A percentile compares a stretch with the other conserved stretches of the same genome.
Evolutionary conservation across 2,113 vertebrate genomes (phyloP).

Genomic region (Corapipo altera): DNA sequence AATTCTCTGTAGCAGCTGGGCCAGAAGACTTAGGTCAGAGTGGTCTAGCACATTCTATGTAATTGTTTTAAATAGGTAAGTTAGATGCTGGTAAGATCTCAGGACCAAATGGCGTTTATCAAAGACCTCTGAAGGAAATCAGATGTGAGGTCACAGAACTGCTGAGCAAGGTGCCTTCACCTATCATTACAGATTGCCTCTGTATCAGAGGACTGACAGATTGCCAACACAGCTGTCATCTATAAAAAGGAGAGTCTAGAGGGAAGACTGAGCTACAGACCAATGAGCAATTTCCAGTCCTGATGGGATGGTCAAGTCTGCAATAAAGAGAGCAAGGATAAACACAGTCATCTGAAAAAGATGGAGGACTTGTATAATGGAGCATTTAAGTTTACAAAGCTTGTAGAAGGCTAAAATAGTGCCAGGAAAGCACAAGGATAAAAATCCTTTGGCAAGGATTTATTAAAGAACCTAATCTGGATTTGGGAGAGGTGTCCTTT

Average conservation of each 20-base stretch:
- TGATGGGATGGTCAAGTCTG: neutral
- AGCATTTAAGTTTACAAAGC: neutral
- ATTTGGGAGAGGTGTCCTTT: neutral
- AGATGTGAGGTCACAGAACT: neutral
- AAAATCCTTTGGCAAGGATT: neutral
- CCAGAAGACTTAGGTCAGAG: neutral
- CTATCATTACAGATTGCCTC: neutral
- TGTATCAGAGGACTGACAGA: neutral
- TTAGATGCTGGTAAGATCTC: neutral
- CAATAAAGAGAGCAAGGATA: neutral
- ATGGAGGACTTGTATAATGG: neutral
- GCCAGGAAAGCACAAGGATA: neutral
- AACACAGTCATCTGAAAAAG: neutral
- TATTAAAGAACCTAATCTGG: neutral
- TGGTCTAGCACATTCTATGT: neutral
- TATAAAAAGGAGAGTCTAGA: neutral
- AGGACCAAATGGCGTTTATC: neutral
- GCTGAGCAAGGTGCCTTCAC: neutral
- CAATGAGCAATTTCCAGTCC: neutral
- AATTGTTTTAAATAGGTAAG: neutral
- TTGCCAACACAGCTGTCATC: neutral
- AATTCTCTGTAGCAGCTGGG: neutral
- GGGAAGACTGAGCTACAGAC: neutral
- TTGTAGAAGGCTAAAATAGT: neutral
- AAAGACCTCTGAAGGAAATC: neutral